These are phyloP conservation scores for Oncorhynchus keta DNA, from an alignment of 2,113 vertebrate species.

Conservation along the genomic window DNA sequence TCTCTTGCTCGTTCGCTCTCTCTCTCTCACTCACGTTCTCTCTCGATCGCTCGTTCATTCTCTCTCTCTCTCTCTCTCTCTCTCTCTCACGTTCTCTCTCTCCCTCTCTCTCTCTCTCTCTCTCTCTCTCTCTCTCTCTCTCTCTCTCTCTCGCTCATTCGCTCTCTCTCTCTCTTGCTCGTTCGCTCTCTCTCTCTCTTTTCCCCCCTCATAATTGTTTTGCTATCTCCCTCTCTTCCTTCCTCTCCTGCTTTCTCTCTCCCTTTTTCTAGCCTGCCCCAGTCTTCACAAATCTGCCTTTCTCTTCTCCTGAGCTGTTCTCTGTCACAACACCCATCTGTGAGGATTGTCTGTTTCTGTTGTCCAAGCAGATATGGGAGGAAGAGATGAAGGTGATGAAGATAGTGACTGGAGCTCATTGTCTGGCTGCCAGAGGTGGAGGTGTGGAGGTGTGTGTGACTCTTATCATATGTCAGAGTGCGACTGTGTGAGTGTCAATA, in stretches of 20 bases:
- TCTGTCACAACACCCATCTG: slow-evolving; percentile 35
- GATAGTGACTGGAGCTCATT: slow-evolving; percentile 60
- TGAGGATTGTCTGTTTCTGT: slow-evolving; percentile 20
- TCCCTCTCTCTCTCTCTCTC: neutral
- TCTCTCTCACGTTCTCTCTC: neutral
- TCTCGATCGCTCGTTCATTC: neutral
- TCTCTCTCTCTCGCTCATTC: neutral
- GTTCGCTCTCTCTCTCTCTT: neutral
- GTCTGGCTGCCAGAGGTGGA: slow-evolving; percentile 50
- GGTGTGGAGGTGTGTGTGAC: slow-evolving; percentile 37
- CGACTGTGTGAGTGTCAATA: slow-evolving; percentile 21
- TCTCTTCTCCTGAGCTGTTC: neutral
- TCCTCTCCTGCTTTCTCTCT: neutral
- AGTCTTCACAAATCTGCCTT: neutral
- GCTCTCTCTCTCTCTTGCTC: neutral
- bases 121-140: neutral
- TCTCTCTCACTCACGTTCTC: neutral
- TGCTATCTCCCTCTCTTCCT: neutral
- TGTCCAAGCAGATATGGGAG: neutral
- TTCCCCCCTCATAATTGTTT: neutral
- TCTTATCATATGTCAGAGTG: slow-evolving; percentile 43
- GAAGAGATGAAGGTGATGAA: slow-evolving; percentile 62
- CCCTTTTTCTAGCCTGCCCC: neutral
- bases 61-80: neutral
- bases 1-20: too few species aligned